Percentiles rank a stretch among this genome's conserved stretches.
Conservation (phyloP, 1,140 invertebrate species). For the Bombus sibiricus region DNA sequence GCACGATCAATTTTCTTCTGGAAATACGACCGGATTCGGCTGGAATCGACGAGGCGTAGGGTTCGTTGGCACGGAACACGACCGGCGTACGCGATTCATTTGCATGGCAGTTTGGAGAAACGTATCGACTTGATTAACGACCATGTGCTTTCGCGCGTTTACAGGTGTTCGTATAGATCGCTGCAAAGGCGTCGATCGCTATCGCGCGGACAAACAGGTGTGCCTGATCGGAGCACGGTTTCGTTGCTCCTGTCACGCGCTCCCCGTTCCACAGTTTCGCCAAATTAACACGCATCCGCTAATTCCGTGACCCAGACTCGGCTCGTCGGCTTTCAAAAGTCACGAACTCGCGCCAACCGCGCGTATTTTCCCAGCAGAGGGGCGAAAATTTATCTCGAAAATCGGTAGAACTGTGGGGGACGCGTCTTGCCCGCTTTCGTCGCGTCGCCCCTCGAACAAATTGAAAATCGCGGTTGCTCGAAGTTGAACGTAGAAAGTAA, state of each 20-base stretch:
- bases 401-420: rapidly evolving
- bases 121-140: conserved; percentile 55
- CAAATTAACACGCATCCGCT: conserved; percentile 12
- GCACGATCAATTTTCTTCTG: conserved; percentile 1
- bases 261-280: too few species aligned
- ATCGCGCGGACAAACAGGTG: neutral
- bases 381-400: too few species aligned
- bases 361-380: too few species aligned
- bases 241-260: neutral
- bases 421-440: too few species aligned
- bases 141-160: conserved; percentile 17
- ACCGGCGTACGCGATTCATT: conserved; percentile 33
- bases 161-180: conserved; percentile 30
- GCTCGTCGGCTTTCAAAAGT: too few species aligned
- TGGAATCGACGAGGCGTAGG: neutral
- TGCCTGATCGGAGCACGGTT: neutral
- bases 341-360: too few species aligned
- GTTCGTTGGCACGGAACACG: conserved; percentile 13
- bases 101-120: conserved; percentile 44
- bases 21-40: neutral
- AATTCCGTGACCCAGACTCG: conserved; percentile 5
- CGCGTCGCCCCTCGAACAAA: too few species aligned
- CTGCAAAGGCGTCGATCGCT: conserved; percentile 13
- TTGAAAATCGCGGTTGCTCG: too few species aligned
- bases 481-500: too few species aligned